These are phyloP conservation scores for Pygoscelis adeliae DNA, from an alignment of 2,113 vertebrate species.

Conservation along the genomic window DNA sequence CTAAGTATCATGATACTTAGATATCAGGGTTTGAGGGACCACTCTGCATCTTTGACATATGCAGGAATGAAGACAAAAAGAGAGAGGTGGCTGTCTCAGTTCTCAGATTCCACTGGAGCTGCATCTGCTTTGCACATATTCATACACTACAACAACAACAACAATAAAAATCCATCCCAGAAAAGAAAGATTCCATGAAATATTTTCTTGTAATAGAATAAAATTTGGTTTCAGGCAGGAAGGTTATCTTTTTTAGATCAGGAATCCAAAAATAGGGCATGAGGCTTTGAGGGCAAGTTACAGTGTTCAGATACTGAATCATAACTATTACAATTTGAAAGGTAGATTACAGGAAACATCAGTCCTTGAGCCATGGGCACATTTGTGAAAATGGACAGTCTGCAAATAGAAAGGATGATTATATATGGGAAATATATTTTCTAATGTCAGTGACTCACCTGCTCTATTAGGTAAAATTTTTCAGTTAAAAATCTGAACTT, in stretches of 20 bases:
- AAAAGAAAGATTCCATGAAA: background rate
- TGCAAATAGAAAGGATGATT: background rate
- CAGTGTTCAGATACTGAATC: background rate
- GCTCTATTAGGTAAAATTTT: background rate
- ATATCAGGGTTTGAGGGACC: background rate
- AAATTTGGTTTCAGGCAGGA: background rate
- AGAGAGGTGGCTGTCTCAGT: background rate
- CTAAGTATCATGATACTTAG: background rate
- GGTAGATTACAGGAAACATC: background rate
- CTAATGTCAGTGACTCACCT: background rate
- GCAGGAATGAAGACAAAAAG: background rate
- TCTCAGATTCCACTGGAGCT: background rate
- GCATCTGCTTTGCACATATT: background rate
- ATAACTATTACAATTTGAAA: background rate
- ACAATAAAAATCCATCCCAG: background rate
- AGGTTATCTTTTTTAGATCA: background rate
- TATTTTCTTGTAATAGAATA: background rate
- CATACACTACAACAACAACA: background rate
- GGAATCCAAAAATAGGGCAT: background rate
- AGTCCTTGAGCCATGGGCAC: background rate
- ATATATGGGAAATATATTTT: background rate
- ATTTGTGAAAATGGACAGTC: background rate
- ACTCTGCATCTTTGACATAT: background rate
- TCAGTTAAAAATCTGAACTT: background rate
- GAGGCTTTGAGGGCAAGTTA: background rate